Base-by-base conservation (phyloP, 2,797 vertebrate genomes). In the Dendrocincla fuliginosa region DNA sequence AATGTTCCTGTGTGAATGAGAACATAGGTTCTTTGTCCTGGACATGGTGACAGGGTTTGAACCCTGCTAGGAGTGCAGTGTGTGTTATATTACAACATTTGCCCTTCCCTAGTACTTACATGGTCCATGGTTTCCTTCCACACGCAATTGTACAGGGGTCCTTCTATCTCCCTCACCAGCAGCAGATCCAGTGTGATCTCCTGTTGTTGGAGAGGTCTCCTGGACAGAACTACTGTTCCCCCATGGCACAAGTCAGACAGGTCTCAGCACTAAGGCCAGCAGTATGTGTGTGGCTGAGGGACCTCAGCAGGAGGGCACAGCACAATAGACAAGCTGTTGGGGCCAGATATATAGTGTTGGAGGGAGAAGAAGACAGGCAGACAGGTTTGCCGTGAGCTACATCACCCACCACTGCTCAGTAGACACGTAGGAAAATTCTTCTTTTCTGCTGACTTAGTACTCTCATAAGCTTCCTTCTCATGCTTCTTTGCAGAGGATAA, bases 81-180 rank as follows among this genome's bases (percentile, higher is more conserved):
- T 47, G 39, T 30, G 10, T 46, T 60, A 16, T 16, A 27, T 7
- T 27, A 44, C 20, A 18, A 16, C 47, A 28, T 77, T 57, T 57
- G 50, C n/a, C 50, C 42, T 73, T 23, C 41, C 24, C 13, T 28
- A 32, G 28, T 57, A 57, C 27, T 82, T 50, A 56, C 6, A 8
- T 11, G 32, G 33, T 11, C 16, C 12, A 13, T 19, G 11, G 52
- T 53, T 50, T 78, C 37, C 32, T 25, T 46, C 33, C 27, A 57
- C 13, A 18, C 25, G 47, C 11, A 61, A 5, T 25, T 2, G 0
- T n/a, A 37, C 0, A 1, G n/a, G 10, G 1, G 4, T 87, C 33
- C 55, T 60, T 83, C 46, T 35, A 10, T 25, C 4, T 74, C 11
- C 39, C 35, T 64, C 33, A 53, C 8, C 37, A 83, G 23, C 28